Evolutionary conservation across 2,888 invertebrate genomes (phyloP).

Genomic region (Campoplex nolae): DNA sequence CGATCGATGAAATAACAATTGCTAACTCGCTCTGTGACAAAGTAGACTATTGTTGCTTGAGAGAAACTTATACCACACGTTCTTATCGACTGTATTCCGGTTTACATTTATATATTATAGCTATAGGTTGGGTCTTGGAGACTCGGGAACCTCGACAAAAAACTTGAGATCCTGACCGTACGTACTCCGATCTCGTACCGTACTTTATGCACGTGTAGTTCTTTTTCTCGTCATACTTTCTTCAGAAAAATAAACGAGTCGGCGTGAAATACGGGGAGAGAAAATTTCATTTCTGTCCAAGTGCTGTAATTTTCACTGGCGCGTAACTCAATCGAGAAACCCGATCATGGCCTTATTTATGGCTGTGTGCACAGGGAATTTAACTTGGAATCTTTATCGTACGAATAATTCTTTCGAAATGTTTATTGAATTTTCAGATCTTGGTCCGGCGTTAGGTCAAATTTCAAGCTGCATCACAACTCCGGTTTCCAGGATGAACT

Average conservation of each 20-base stretch:
- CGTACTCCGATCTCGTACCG: slow-evolving; percentile 4
- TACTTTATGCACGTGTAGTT: neutral
- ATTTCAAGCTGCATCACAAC: neutral
- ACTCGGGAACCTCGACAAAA: slow-evolving; percentile 5
- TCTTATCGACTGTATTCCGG: neutral
- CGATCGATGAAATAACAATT: neutral
- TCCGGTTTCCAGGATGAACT: neutral
- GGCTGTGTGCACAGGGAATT: neutral
- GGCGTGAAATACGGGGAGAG: slow-evolving; percentile 23
- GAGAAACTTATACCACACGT: slow-evolving; percentile 3
- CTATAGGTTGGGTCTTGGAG: neutral
- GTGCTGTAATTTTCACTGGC: slow-evolving; percentile 25
- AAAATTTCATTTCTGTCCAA: slow-evolving; percentile 54
- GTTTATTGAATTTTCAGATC: neutral
- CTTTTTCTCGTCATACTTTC: slow-evolving; percentile 29
- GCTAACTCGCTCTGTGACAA: neutral
- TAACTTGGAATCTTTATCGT: neutral
- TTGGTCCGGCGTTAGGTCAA: neutral
- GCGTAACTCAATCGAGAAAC: slow-evolving; percentile 59
- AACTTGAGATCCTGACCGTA: slow-evolving; percentile 25
- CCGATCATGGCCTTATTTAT: neutral
- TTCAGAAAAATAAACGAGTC: slow-evolving; percentile 48
- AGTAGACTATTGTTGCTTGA: slow-evolving; percentile 4
- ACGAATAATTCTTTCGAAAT: neutral
- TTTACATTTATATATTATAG: slow-evolving; percentile 2